A percentile compares a stretch with the other conserved stretches of the same genome.
Evolutionary conservation across 2,888 invertebrate genomes (phyloP).

Genomic region (Cancer borealis): DNA sequence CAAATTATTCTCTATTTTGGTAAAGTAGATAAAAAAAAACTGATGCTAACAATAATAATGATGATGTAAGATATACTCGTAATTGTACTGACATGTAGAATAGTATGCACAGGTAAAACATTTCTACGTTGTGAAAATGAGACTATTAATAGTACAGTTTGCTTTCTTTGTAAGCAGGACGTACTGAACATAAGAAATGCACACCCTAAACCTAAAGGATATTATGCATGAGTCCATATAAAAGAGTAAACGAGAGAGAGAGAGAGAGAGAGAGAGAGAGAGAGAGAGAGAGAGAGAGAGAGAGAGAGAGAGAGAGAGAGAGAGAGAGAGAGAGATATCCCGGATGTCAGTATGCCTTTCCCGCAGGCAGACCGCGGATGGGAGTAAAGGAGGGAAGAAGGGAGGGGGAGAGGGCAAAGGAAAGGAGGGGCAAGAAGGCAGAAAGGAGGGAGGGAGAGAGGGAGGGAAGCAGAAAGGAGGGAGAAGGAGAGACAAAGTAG

Average conservation of each 20-base stretch:
- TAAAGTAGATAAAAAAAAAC: no score
- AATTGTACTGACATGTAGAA: no score
- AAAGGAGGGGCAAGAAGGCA: background rate
- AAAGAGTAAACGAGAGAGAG: background rate
- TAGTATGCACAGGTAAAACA: no score
- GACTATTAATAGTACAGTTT: background rate
- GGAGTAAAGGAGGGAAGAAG: background rate
- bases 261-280: constrained; percentile 40
- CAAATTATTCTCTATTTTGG: no score
- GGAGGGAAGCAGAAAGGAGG: no score
- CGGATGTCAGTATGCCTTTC: constrained; percentile 35
- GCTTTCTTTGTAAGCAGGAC: background rate
- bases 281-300: background rate
- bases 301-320: constrained; percentile 28
- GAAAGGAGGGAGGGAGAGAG: background rate
- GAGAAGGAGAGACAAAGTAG: background rate
- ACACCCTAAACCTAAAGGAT: no score
- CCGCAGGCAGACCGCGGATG: background rate
- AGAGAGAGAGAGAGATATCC: constrained; percentile 43
- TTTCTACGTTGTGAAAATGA: no score
- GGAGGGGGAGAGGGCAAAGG: background rate
- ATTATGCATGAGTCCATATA: background rate
- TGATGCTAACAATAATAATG: no score
- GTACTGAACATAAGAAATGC: background rate
- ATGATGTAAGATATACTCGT: no score